Percentiles rank a stretch among this genome's conserved stretches.
Conservation (phyloP, 2,113 vertebrate genomes). For the Oenanthe oenanthe region DNA sequence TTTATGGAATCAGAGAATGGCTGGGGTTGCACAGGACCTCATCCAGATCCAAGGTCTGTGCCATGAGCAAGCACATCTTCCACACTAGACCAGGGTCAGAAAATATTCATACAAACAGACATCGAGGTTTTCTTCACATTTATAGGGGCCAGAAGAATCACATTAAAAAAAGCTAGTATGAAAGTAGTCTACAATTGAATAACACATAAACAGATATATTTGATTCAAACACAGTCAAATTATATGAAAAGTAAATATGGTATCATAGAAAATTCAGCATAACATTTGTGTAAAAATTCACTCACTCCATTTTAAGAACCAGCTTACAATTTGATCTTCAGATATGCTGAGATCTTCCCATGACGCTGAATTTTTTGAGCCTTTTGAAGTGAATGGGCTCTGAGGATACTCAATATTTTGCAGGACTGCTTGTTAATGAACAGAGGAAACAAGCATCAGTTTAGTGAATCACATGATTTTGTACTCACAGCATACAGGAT, state of each 20-base stretch:
- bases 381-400: not conserved
- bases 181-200: not conserved
- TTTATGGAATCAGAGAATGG: not conserved
- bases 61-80: not conserved
- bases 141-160: not conserved
- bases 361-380: not conserved
- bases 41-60: not conserved
- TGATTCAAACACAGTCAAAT: not conserved
- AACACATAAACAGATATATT: not conserved
- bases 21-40: not conserved
- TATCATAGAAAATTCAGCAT: not conserved
- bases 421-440: not conserved
- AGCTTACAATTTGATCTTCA: not conserved
- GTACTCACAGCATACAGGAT: accelerated
- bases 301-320: not conserved
- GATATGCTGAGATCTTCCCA: not conserved
- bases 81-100: not conserved
- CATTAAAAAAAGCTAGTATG: not conserved
- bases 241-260: not conserved
- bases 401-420: not conserved
- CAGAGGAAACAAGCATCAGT: not conserved
- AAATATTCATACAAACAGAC: not conserved
- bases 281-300: not conserved
- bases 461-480: not conserved
- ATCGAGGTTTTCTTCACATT: not conserved